Base-by-base conservation (phyloP, 2,888 invertebrate genomes). In the Heliconius sara region DNA sequence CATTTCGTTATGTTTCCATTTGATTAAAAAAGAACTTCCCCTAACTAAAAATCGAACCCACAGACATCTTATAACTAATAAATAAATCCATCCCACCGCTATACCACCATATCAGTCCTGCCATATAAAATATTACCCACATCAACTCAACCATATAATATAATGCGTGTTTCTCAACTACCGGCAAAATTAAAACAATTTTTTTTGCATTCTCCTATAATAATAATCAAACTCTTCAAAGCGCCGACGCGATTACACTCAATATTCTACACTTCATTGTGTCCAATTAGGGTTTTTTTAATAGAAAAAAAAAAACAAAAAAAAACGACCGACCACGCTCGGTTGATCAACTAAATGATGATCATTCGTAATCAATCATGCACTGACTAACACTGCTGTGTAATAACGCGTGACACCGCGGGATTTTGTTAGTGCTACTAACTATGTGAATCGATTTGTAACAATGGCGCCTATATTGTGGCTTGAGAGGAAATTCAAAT, bases 351-450 rank as follows among this genome's bases (percentile, higher is more conserved):
- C 57, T 57, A 57, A 57, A 57, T 57, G 57, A 57, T 22, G 57
- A 22, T 57, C 57, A 57, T 57, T 57, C 82, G 85, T 87, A 89
- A 91, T 92, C 91, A 91, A 91, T 92, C 91, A 92, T 87, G 85
- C 89, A 85, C 83, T 86, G 91, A 90, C 91, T 52, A 52, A 52
- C 47, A 52, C 89, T 90, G 77, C 74, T 76, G 81, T 84, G 88
- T 91, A 92, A 92, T 92, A 92, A 89, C 87, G 90, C 91, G 84
- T 87, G 87, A 87, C 89, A 85, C 85, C 88, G 83, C 86, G 84
- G 82, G 89, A 89, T 89, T 89, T 88, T 91, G 90, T 89, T 90
- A 89, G 91, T 91, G 90, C 88, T 89, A 87, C 39, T 86, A 87
- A 84, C 86, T 86, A 85, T 82, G 83, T 84, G 85, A 76, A 79